phyloP scores from a whole-genome alignment of 2,113 vertebrate species.

The Charina bottae region DNA sequence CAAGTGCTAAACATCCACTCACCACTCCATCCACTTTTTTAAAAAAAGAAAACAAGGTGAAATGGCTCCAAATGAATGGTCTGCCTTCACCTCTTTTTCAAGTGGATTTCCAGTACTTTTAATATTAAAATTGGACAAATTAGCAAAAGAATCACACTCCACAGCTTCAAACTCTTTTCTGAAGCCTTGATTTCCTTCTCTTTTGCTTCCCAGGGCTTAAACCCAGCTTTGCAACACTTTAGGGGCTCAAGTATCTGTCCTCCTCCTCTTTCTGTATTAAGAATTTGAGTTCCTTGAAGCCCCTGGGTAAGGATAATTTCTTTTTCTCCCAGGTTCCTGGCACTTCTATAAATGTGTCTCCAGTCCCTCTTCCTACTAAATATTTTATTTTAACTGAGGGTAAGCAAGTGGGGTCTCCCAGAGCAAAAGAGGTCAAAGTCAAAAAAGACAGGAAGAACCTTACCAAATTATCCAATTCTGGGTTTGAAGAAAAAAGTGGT shows the following conservation, averaged over 20 bases:
- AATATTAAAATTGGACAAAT: constrained; percentile 79
- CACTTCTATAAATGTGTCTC: neutral
- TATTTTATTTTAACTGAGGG: neutral
- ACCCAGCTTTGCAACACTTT: constrained; percentile 59
- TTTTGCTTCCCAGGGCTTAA: constrained; percentile 67
- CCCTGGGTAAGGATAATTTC: constrained; percentile 9
- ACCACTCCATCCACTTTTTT: constrained; percentile 29
- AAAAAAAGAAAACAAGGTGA: constrained; percentile 28
- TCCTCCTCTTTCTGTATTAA: constrained; percentile 52
- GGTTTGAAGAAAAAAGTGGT: constrained; percentile 99
- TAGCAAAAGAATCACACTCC: constrained; percentile 79
- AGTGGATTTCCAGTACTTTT: constrained; percentile 76
- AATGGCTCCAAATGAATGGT: constrained; percentile 65
- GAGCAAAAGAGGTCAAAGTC: neutral
- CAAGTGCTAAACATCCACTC: constrained; percentile 31
- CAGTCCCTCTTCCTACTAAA: neutral
- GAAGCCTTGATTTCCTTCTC: constrained; percentile 74
- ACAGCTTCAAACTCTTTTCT: constrained; percentile 65
- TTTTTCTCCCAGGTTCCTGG: neutral
- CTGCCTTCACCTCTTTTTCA: constrained; percentile 68
- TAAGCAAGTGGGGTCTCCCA: neutral
- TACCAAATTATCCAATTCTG: constrained; percentile 99
- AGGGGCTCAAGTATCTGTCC: constrained; percentile 60
- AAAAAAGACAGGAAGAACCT: constrained; percentile 64
- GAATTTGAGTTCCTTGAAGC: constrained; percentile 58